Evolutionary conservation across 2,797 vertebrate species (phyloP).

Genomic region (Moxostoma hubbsi): DNA sequence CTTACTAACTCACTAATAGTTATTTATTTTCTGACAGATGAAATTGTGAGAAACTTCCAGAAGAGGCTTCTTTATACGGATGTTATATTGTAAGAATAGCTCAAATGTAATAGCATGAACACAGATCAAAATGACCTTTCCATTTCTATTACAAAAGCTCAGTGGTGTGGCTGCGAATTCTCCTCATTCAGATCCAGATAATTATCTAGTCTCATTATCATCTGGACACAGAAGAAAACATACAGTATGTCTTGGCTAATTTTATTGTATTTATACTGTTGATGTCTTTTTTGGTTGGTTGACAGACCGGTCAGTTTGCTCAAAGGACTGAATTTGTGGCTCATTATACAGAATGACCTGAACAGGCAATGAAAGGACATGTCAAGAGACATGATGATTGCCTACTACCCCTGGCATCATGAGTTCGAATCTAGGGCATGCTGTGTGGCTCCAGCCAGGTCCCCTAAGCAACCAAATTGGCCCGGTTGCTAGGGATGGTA

Average conservation of each 20-base stretch:
- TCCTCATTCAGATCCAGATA: constrained; percentile 35
- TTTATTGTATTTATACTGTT: constrained; percentile 36
- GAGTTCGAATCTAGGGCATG: no score
- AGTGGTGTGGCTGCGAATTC: constrained; percentile 35
- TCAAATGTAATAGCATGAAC: not conserved
- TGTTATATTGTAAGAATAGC: not conserved
- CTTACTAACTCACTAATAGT: no score
- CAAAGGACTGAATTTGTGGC: constrained; percentile 48
- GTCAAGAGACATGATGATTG: constrained; percentile 22
- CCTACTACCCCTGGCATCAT: no score
- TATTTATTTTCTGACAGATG: no score
- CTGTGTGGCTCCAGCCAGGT: no score
- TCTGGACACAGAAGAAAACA: constrained; percentile 27
- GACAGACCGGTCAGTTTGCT: constrained; percentile 48
- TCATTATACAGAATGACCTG: constrained; percentile 52
- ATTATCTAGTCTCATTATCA: constrained; percentile 38
- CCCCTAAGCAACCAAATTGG: no score
- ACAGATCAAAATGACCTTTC: not conserved
- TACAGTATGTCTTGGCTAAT: constrained; percentile 34
- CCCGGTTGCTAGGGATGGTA: no score
- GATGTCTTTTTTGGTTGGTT: constrained; percentile 43
- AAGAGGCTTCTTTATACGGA: not conserved
- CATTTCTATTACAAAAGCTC: constrained; percentile 24
- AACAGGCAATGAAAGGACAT: constrained; percentile 32
- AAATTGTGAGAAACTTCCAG: not conserved